Evolutionary conservation across 2,113 vertebrate species (phyloP), one percentile per base, ranked within the genome.

Genomic region (Tragelaphus buxtoni): DNA sequence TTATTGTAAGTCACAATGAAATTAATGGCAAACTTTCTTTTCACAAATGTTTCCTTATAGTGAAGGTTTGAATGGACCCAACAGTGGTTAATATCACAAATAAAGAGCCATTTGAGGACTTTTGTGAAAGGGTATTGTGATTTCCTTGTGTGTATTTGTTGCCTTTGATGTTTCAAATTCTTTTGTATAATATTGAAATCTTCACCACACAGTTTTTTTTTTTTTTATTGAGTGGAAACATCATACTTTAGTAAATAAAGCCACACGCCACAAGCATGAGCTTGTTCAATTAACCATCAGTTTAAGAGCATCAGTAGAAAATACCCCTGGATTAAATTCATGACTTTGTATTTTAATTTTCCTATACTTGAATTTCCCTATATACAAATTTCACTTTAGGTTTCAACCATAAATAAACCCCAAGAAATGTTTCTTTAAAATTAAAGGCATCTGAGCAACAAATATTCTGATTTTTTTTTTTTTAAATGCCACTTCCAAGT

Each of bases 361-460:
- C 2, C 18, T 91, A 4, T 10, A 56, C 3, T 32, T 80, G 47
- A 58, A 86, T 95, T 91, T 87, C 4, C 9, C 47, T 51, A 26
- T 56, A 18, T 89, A 82, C 12, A 74, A 65, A 32, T 91, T 94
- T 96, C 39, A 86, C 12, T 91, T 89, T 63, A 49, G 9, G 49
- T 85, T 84, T n/a, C 39, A 63, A n/a, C 22, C 26, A 69, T 65
- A 89, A 84, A 13, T 74, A 91, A 83, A 35, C 82, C 80, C 13
- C 7, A 85, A 81, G 35, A 95, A 96, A 79, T 53, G 1, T 60
- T 92, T 84, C 26, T 60, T 96, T 10, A 96, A 93, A 83, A 17
- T 4, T 77, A 10, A 95, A 91, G 14, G 1, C 0, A n/a, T 79
- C 51, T 58, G 26, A 80, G 49, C 18, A 79, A 61, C 47, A 89